phyloP scores from a whole-genome alignment of 2,113 vertebrate genomes.

The Apaloderma vittatum region DNA sequence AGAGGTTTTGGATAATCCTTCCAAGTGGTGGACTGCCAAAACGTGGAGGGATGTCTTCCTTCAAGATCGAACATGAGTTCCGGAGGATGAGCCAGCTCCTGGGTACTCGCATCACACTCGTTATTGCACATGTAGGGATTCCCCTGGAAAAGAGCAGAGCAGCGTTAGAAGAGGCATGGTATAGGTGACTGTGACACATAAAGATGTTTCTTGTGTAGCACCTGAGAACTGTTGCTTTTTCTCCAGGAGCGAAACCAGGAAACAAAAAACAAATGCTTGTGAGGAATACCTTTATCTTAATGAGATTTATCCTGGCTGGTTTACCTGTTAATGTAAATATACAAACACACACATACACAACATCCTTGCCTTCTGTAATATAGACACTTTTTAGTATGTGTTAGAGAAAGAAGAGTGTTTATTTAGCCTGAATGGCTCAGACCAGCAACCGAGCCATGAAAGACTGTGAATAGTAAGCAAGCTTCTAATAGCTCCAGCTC shows the following conservation, averaged over 20 bases:
- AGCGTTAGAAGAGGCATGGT: background rate
- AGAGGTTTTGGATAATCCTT: conserved; percentile 94
- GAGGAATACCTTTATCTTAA: background rate
- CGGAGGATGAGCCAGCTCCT: conserved; percentile 94
- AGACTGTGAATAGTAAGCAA: background rate
- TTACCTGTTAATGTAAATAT: background rate
- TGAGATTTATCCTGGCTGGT: background rate
- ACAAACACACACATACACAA: background rate
- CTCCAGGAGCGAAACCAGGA: background rate
- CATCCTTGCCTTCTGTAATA: background rate
- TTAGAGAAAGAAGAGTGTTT: conserved; percentile 18
- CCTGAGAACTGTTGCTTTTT: background rate
- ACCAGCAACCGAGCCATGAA: background rate
- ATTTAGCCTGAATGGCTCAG: background rate
- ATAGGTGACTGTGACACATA: background rate
- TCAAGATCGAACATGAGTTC: conserved; percentile 97
- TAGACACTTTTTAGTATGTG: background rate
- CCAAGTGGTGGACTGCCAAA: conserved; percentile 98
- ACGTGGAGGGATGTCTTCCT: conserved; percentile 95
- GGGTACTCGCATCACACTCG: conserved; percentile 94
- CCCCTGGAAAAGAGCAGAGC: conserved; percentile 83
- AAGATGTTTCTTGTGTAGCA: background rate
- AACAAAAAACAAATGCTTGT: background rate
- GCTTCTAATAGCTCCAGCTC: background rate
- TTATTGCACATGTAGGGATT: conserved; percentile 99